A percentile compares a stretch with the other conserved stretches of the same genome.
These are phyloP conservation scores for Brevimyrus niger DNA, from an alignment of 2,113 vertebrate species.

Conservation along the genomic window DNA sequence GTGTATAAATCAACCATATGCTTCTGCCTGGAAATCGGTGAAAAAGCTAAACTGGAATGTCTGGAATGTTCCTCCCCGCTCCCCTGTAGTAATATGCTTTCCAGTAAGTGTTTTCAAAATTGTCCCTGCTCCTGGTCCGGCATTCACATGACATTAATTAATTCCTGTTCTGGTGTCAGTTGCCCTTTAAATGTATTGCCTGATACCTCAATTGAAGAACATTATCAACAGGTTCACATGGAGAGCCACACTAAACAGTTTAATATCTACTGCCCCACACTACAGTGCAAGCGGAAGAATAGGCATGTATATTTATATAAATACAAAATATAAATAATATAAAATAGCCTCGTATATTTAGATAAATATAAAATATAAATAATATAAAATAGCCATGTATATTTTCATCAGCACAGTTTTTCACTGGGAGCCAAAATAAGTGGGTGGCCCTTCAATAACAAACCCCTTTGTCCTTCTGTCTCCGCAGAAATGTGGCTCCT, in stretches of 20 bases:
- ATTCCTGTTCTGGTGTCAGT: background rate
- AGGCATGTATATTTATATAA: background rate
- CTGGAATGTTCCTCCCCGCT: conserved; percentile 20
- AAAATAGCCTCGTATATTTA: background rate
- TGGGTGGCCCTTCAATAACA: background rate
- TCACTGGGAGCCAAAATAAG: background rate
- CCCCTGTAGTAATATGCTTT: background rate
- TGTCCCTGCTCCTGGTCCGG: background rate
- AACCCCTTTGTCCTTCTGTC: background rate
- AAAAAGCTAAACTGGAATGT: conserved; percentile 30
- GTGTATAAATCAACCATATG: conserved; percentile 21
- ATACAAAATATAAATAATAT: too few relatives aligned
- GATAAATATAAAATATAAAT: too few relatives aligned
- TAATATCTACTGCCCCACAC: background rate
- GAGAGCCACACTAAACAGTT: background rate
- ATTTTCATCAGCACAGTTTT: background rate
- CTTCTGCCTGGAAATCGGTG: conserved; percentile 31
- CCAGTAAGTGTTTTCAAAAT: conserved; percentile 14
- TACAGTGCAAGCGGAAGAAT: background rate
- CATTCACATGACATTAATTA: background rate
- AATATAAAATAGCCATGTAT: background rate
- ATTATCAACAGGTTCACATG: background rate
- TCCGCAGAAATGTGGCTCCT: background rate
- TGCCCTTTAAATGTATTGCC: background rate
- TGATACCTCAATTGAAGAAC: background rate